phyloP scores from a whole-genome alignment of 2,797 vertebrate species.

The Catamblyrhynchus diadema region DNA sequence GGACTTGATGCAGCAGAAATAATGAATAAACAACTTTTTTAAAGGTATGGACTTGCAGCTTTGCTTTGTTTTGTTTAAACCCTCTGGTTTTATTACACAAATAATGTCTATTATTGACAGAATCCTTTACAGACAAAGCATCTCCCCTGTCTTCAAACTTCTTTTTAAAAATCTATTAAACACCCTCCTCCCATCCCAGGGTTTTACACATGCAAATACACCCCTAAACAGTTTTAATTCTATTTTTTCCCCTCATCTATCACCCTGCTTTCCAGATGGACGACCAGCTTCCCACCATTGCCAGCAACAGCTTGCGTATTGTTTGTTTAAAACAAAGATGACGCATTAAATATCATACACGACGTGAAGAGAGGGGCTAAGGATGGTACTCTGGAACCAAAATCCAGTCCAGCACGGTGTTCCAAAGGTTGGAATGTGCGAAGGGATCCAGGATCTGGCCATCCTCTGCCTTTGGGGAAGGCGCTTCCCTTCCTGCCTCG shows the following conservation, averaged over 20 bases:
- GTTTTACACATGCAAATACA: slow-evolving; percentile 72
- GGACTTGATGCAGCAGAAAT: background rate
- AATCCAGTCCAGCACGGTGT: background rate
- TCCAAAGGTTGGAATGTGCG: background rate
- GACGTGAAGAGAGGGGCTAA: slow-evolving; percentile 62
- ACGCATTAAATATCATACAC: slow-evolving; percentile 89
- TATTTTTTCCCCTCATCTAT: slow-evolving; percentile 76
- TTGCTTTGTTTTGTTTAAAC: background rate
- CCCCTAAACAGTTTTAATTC: slow-evolving; percentile 73
- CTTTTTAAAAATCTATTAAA: slow-evolving; percentile 60
- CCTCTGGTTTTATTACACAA: background rate
- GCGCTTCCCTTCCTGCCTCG: background rate
- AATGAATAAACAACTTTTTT: slow-evolving; percentile 14
- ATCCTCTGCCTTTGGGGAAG: slow-evolving; percentile 32
- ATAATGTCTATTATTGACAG: background rate
- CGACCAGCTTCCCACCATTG: slow-evolving; percentile 78
- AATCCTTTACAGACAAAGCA: background rate
- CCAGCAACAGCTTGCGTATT: slow-evolving; percentile 88
- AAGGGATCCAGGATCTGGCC: slow-evolving; percentile 33
- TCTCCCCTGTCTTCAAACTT: slow-evolving; percentile 47
- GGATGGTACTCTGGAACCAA: slow-evolving; percentile 30
- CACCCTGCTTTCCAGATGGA: slow-evolving; percentile 88
- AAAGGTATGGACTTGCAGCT: background rate
- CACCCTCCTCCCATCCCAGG: slow-evolving; percentile 36
- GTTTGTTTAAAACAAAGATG: slow-evolving; percentile 92